Base-by-base conservation (phyloP, 1,140 invertebrate genomes). In the Zaprionus ornatus region DNA sequence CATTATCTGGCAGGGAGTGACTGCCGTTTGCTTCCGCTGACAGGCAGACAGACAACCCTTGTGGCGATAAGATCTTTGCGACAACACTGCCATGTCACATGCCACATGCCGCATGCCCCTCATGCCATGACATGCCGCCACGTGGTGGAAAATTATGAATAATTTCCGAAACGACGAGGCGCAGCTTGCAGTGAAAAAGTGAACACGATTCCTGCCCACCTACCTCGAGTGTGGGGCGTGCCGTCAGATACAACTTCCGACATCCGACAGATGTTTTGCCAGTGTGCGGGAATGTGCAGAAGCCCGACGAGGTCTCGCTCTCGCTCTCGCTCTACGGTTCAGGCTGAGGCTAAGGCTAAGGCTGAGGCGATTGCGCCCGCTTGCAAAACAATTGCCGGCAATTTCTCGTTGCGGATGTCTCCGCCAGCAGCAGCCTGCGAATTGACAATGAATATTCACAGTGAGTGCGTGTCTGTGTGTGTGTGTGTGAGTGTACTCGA, bases 231-330 rank as follows among this genome's bases (percentile, higher is more conserved):
- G 74, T 66, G 78, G 77, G 84, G 85, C 84, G 85, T 88, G 85
- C 85, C 84, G 85, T 88, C 85, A 90, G 86, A 91, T 82, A 87
- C 87, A 82, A 91, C 88, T 91, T 91, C 88, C 87, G 87, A 87
- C 82, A 91, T 77, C 76, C 87, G 87, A 91, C 88, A 91, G 88
- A 91, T 91, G 88, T 91, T 87, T 81, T 64, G 19, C 19, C 9
- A 1, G 37, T 64, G 60, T 71, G 66, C 65, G 70, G 77, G 69
- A 79, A 76, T 79, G 77, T 79, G 77, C 54, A 54, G 67, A 56
- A 42, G 57, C 68, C 40, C 40, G 6, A 45, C n/a, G 7, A 1
- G 40, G 7, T 17, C n/a, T 9, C 35, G 35, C 1, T 32, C 25
- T 27, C 25, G 5, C 5, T 27, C 32, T 32, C 32, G 32, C 1